phyloP scores from a whole-genome alignment of 2,888 invertebrate genomes.

The Homarus gammarus region DNA sequence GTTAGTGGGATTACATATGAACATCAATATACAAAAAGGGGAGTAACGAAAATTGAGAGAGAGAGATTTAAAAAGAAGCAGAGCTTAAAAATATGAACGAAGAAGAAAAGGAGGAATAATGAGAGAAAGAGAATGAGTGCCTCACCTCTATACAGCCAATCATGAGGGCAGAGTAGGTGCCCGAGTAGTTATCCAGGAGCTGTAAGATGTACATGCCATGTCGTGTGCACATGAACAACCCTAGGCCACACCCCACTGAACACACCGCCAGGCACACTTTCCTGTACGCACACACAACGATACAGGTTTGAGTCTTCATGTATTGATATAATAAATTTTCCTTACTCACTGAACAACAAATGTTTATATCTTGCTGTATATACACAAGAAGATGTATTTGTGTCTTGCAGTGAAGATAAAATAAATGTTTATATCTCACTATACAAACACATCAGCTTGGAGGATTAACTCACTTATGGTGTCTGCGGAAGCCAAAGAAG shows the following conservation, averaged over 20 bases:
- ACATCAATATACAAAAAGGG: neutral
- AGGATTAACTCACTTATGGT: conserved; percentile 78
- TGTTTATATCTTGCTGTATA: too few relatives aligned
- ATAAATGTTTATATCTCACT: too few relatives aligned
- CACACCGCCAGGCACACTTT: conserved; percentile 81
- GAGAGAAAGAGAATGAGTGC: neutral
- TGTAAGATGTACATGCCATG: conserved; percentile 86
- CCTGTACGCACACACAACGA: conserved; percentile 61
- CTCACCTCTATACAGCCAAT: conserved; percentile 78
- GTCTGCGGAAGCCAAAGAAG: conserved; percentile 79
- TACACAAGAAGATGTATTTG: too few relatives aligned
- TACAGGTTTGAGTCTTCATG: too few relatives aligned
- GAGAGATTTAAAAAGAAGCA: neutral
- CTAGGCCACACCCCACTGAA: conserved; percentile 84
- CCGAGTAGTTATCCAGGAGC: conserved; percentile 76
- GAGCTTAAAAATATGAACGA: neutral
- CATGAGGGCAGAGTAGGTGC: conserved; percentile 76
- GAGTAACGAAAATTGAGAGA: neutral
- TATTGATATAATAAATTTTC: too few relatives aligned
- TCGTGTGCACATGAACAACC: conserved; percentile 87
- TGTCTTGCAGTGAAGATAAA: too few relatives aligned
- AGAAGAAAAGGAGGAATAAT: neutral
- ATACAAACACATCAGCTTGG: too few relatives aligned
- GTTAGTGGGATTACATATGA: neutral
- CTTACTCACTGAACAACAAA: too few relatives aligned